These are phyloP conservation scores for Esox masquinongy DNA, from an alignment of 2,797 vertebrate species.

Conservation along the genomic window DNA sequence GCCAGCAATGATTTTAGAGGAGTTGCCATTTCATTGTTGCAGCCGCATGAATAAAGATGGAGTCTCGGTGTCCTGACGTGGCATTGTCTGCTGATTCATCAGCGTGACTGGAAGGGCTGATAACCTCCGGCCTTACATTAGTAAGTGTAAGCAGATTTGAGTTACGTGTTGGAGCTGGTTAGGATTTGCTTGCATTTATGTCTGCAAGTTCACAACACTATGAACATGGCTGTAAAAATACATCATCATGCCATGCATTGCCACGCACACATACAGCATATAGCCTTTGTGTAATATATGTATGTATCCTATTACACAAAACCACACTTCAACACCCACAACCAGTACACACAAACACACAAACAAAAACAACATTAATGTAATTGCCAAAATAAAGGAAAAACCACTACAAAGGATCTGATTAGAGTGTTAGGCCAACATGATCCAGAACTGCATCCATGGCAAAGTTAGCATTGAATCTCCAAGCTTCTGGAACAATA, in stretches of 20 bases:
- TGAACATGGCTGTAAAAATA: background rate
- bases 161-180: background rate
- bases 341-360: slow-evolving; percentile 5
- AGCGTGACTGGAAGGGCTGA: background rate
- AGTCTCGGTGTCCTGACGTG: background rate
- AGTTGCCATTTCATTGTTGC: background rate
- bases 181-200: background rate
- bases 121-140: background rate
- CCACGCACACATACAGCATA: slow-evolving; percentile 42
- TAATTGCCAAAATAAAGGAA: too few relatives aligned
- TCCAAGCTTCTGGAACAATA: too few relatives aligned
- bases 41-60: background rate
- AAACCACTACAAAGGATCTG: too few relatives aligned
- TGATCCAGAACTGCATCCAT: too few relatives aligned
- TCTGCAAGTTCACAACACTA: background rate
- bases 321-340: background rate
- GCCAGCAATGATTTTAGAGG: background rate
- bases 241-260: slow-evolving; percentile 53
- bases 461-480: too few relatives aligned
- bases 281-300: background rate
- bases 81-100: slow-evolving; percentile 2
- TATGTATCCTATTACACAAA: slow-evolving; percentile 1
- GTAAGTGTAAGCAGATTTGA: slow-evolving; percentile 7
- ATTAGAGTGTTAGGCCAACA: too few relatives aligned
- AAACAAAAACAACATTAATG: background rate